These are phyloP conservation scores for Latrodectus hesperus DNA, from an alignment of 2,888 invertebrate species.

Conservation along the genomic window DNA sequence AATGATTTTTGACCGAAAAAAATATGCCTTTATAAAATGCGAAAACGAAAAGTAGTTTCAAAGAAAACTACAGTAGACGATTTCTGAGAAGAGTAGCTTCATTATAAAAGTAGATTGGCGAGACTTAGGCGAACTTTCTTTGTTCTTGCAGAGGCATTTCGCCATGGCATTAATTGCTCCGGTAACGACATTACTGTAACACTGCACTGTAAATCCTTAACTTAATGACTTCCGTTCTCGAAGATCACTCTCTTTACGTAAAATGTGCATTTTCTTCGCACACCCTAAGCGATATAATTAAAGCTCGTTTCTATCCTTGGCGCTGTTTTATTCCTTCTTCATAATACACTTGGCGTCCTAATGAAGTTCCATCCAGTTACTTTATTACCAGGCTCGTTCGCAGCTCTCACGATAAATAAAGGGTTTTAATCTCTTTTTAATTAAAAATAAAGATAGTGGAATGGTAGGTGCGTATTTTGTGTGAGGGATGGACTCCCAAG, in stretches of 20 bases:
- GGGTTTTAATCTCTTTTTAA: too few relatives aligned
- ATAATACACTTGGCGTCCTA: neutral
- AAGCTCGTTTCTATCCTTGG: constrained; percentile 5
- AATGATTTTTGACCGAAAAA: too few relatives aligned
- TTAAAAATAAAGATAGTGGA: too few relatives aligned
- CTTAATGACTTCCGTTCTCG: constrained; percentile 59
- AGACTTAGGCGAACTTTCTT: constrained; percentile 22
- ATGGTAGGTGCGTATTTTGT: too few relatives aligned
- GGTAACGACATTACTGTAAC: constrained; percentile 60
- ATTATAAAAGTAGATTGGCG: neutral
- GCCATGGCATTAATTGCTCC: constrained; percentile 51
- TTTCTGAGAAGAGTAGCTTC: too few relatives aligned
- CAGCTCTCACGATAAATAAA: too few relatives aligned
- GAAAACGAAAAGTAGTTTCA: too few relatives aligned
- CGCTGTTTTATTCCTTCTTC: constrained; percentile 7
- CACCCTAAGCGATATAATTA: constrained; percentile 24
- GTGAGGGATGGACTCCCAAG: too few relatives aligned
- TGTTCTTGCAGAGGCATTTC: constrained; percentile 15
- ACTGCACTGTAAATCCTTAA: constrained; percentile 50
- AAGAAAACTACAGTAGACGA: too few relatives aligned
- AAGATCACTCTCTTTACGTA: constrained; percentile 1
- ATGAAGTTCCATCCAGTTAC: constrained; percentile 19
- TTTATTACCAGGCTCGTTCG: too few relatives aligned
- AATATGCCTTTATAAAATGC: too few relatives aligned
- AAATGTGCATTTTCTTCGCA: constrained; percentile 14